phyloP scores from a whole-genome alignment of 2,888 invertebrate genomes.

The Listrodromus nycthemerus region DNA sequence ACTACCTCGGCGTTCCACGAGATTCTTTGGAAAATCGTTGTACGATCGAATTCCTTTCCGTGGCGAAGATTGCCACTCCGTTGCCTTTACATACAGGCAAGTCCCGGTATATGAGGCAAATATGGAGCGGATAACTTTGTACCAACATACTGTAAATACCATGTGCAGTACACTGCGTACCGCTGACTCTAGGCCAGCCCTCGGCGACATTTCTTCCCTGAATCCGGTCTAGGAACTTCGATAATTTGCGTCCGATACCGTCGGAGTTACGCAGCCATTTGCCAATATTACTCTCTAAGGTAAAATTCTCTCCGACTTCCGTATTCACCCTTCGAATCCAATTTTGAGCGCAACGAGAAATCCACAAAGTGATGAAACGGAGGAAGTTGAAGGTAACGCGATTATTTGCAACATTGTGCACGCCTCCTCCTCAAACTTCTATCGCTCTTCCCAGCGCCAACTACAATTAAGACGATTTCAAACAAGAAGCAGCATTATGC shows the following conservation, averaged over 20 bases:
- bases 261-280: conserved; percentile 17
- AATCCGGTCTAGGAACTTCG: neutral
- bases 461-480: conserved; percentile 40
- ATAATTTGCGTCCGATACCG: neutral
- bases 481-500: conserved; percentile 15
- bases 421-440: neutral
- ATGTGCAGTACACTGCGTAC: neutral
- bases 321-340: conserved; percentile 13
- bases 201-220: neutral
- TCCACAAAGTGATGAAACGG: conserved; percentile 1
- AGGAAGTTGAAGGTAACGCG: conserved; percentile 12
- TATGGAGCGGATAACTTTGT: conserved; percentile 13
- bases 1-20: conserved; percentile 5
- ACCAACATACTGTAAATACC: neutral
- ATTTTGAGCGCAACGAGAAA: conserved; percentile 21
- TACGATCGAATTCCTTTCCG: conserved; percentile 36
- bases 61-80: neutral
- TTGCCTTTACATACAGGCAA: neutral
- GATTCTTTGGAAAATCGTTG: conserved; percentile 3
- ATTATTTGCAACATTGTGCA: conserved; percentile 23
- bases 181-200: neutral
- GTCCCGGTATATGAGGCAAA: neutral
- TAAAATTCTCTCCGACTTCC: neutral
- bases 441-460: neutral
- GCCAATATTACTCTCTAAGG: neutral